Evolutionary conservation across 2,888 invertebrate species (phyloP), one percentile per base, ranked within the genome.

Genomic region (Trichopria drosophilae): DNA sequence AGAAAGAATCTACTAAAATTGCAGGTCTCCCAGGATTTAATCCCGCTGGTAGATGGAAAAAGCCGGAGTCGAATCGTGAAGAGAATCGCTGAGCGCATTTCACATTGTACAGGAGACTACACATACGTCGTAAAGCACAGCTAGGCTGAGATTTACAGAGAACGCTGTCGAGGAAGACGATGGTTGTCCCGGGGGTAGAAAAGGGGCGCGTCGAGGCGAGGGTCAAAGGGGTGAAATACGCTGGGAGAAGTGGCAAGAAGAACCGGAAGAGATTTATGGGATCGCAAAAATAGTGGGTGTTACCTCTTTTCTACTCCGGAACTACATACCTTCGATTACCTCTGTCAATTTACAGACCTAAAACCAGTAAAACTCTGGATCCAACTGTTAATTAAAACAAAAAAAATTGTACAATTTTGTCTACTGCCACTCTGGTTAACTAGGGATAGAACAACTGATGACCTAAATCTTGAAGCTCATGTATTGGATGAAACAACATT

Each of bases 261-360:
- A 34, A 34, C 9, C 23, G 35, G 42, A n/a, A n/a, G 22, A 63
- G 64, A 68, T 68, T 69, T 68, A 69, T 69, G 61, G 62, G 64
- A 64, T 63, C 62, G 60, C 41, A 61, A 66, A 69, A 69, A 68
- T 69, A 67, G 69, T 68, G 64, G 65, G 64, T 65, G 67, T 69
- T 66, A 63, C 63, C 54, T 54, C 60, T 55, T n/a, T 41, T 35
- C 42, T 35, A 41, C 46, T 41, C 19, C 39, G 7, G 31, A 26
- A 50, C 59, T 49, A 53, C 61, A 47, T 55, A 40, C 37, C 32
- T n/a, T n/a, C n/a, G n/a, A n/a, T n/a, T n/a, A n/a, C n/a, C n/a
- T n/a, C n/a, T n/a, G n/a, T n/a, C n/a, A n/a, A n/a, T n/a, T n/a
- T n/a, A n/a, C n/a, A n/a, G n/a, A n/a, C n/a, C n/a, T n/a, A n/a